These are phyloP conservation scores for Luidia sarsii DNA, from an alignment of 53 echinoderm and acorn worm species.

Conservation along the genomic window DNA sequence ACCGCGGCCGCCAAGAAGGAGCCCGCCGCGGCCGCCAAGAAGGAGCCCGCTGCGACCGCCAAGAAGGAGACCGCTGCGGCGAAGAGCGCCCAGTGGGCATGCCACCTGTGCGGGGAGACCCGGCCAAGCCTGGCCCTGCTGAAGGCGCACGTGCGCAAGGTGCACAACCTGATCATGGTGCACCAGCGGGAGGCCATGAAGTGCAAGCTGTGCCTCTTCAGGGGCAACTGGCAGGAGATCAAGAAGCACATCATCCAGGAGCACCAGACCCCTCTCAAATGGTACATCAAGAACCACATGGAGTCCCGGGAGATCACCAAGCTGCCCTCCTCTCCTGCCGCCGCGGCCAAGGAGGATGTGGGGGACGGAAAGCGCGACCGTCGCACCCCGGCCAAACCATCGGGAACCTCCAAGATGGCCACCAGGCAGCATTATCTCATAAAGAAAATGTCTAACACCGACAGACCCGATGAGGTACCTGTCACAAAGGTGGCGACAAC, in stretches of 20 bases:
- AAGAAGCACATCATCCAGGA: slow-evolving; percentile 41
- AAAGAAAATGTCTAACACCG: too few relatives aligned
- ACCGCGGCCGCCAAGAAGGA: too few relatives aligned
- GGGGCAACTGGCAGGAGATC: slow-evolving; percentile 33
- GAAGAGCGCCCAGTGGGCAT: neutral
- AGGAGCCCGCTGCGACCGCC: neutral
- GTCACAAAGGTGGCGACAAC: too few relatives aligned
- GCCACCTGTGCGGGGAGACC: slow-evolving; percentile 15
- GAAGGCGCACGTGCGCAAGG: slow-evolving; percentile 25
- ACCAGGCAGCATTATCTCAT: too few relatives aligned
- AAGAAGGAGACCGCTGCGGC: too few relatives aligned
- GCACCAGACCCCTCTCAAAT: slow-evolving; percentile 35
- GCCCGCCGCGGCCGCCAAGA: neutral
- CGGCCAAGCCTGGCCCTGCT: slow-evolving; percentile 8
- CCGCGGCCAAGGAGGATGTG: neutral
- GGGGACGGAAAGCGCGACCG: too few relatives aligned
- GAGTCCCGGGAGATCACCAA: slow-evolving; percentile 21
- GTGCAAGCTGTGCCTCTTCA: slow-evolving; percentile 22
- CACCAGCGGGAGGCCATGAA: slow-evolving; percentile 32
- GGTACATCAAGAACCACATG: slow-evolving; percentile 31
- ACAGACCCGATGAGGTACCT: too few relatives aligned
- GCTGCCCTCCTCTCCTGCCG: neutral
- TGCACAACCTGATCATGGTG: slow-evolving; percentile 42
- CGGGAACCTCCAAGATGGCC: too few relatives aligned
- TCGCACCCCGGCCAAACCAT: too few relatives aligned